Conservation (phyloP, 2,888 invertebrate species). For the Leptinotarsa tumamoca region DNA sequence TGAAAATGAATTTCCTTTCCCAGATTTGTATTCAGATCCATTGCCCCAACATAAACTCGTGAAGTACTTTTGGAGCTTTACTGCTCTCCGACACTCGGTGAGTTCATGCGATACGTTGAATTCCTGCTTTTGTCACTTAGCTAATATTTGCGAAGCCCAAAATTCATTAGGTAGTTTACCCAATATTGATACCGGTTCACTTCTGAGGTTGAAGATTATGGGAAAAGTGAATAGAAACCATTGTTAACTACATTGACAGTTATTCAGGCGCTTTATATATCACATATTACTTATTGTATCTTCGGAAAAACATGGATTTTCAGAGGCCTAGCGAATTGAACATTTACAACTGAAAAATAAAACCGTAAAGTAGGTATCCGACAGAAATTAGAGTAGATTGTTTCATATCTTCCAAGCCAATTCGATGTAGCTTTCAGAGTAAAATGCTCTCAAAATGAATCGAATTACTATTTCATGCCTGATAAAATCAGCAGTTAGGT, state of each 20-base stretch:
- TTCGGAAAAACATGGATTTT: too few relatives aligned
- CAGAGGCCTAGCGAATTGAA: too few relatives aligned
- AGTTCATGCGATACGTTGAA: background rate
- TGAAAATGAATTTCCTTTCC: background rate
- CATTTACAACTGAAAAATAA: too few relatives aligned
- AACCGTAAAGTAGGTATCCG: too few relatives aligned
- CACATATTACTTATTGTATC: background rate
- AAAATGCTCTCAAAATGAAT: too few relatives aligned
- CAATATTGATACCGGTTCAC: background rate
- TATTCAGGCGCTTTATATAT: background rate
- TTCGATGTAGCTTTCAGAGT: too few relatives aligned
- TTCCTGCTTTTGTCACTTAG: background rate
- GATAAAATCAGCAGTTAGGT: too few relatives aligned
- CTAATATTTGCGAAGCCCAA: conserved; percentile 1
- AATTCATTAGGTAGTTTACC: conserved; percentile 4
- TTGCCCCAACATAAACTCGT: background rate
- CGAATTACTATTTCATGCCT: too few relatives aligned
- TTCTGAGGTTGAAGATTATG: background rate
- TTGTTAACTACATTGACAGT: background rate
- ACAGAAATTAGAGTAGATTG: too few relatives aligned
- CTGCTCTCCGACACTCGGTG: background rate
- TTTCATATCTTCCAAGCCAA: too few relatives aligned
- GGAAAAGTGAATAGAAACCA: background rate
- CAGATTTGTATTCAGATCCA: conserved; percentile 17
- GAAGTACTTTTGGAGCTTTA: background rate